Percentiles rank a stretch among this genome's conserved stretches.
Conservation (phyloP, 2,113 vertebrate genomes). For the Cryptoleucopteryx plumbea region DNA sequence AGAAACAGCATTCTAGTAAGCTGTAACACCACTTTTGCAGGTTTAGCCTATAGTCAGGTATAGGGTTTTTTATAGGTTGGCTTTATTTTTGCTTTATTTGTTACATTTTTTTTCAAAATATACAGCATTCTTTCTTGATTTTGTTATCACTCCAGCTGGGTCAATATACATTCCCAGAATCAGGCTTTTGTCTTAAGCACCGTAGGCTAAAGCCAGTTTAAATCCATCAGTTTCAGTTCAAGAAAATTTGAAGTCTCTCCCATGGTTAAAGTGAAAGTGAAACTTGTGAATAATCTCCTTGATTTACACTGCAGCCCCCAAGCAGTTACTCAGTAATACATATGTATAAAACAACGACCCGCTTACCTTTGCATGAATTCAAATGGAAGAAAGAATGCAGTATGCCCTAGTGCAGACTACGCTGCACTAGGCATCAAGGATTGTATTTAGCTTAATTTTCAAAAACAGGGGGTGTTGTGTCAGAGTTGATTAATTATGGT, state of each 20-base stretch:
- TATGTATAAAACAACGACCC: background rate
- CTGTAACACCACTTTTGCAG: background rate
- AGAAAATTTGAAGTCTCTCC: background rate
- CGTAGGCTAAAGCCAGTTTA: background rate
- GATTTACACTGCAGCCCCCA: background rate
- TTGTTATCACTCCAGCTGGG: background rate
- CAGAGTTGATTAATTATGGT: background rate
- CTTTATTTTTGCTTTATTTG: background rate
- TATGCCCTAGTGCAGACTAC: background rate
- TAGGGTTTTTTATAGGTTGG: background rate
- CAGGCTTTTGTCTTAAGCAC: background rate
- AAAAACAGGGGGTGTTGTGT: background rate
- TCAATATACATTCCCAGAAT: background rate
- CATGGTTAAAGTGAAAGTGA: background rate
- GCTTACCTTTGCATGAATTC: background rate
- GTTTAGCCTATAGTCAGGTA: background rate
- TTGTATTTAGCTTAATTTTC: background rate
- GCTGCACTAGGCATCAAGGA: background rate
- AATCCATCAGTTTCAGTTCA: background rate
- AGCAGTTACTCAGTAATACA: background rate
- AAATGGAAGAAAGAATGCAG: background rate
- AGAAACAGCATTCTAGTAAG: background rate
- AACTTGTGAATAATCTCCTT: background rate
- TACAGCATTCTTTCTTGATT: background rate
- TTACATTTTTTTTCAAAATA: background rate